Evolutionary conservation across 2,888 invertebrate genomes (phyloP), one percentile per base, ranked within the genome.

Genomic region (Agrochola lychnidis): DNA sequence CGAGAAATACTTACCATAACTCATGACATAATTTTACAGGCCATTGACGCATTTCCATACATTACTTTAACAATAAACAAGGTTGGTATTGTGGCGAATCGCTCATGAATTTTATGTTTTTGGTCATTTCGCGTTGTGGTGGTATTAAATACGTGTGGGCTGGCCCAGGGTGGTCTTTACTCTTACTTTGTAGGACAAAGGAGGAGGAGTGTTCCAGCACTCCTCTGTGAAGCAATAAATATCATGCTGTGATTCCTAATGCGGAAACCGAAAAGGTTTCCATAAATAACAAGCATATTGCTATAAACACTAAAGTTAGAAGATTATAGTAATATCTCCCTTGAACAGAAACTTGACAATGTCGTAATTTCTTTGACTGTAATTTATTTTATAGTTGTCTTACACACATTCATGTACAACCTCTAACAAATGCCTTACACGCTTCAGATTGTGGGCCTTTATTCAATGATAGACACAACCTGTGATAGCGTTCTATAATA

Each of bases 21-120:
- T 70, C 63, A 56, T 70, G 70, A 56, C 63, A 72, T 68, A 82
- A 82, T 76, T 63, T 53, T 48, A 36, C 63, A 53, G 63, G 19
- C 48, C 25, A 76, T 70, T 80, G 81, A 69, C n/a, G 75, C 22
- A 80, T 82, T 82, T 84, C 72, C 81, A 85, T 76, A 64, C 59
- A 63, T 84, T 72, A 81, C 42, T 62, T 53, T 56, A 63, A 82
- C 85, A 82, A 82, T 73, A 53, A 84, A 16, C 45, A n/a, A 36
- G 30, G 25, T 56, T 36, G 14, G 84, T 76, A 67, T 76, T 76
- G 81, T 81, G 42, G 59, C 42, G 70, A 70, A 67, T 73, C 56
- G 70, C 62, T 73, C 69, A 76, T 68, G 63, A 53, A 63, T 70
- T 76, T 82, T 84, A 81, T 81, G 82, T 76, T 70, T 79, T 84